phyloP scores from a whole-genome alignment of 2,888 invertebrate genomes.

The Sinelater perroti region DNA sequence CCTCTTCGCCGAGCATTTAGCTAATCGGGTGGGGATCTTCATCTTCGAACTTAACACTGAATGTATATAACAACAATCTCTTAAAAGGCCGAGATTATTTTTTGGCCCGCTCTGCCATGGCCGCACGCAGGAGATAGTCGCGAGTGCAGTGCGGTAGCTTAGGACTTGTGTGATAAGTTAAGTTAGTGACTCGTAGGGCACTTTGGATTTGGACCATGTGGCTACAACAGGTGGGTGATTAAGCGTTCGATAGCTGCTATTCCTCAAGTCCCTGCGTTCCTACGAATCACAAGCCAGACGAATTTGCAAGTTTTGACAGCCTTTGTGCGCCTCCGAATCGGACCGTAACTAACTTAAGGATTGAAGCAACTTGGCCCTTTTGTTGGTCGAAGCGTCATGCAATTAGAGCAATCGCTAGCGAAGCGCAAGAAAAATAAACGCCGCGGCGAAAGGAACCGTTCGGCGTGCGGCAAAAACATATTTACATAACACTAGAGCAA shows the following conservation, averaged over 20 bases:
- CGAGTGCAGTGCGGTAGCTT: conserved; percentile 32
- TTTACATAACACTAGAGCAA: conserved; percentile 5
- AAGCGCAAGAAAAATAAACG: too few species aligned
- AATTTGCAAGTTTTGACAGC: too few species aligned
- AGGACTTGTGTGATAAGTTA: conserved; percentile 40
- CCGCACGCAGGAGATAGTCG: conserved; percentile 36
- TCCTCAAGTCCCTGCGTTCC: conserved; percentile 11
- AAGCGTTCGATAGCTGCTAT: conserved; percentile 14
- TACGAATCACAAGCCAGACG: not conserved
- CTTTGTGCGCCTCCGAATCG: too few species aligned
- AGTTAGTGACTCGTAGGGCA: conserved; percentile 39
- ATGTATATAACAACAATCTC: conserved; percentile 48
- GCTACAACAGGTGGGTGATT: conserved; percentile 44
- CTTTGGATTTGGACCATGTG: conserved; percentile 41
- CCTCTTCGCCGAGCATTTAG: conserved; percentile 40
- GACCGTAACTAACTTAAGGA: too few species aligned
- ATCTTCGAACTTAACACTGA: conserved; percentile 42
- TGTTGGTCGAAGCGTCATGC: not conserved
- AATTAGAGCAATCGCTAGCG: too few species aligned
- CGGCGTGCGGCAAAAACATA: not conserved
- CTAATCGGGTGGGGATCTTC: conserved; percentile 42
- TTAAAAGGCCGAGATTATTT: conserved; percentile 45
- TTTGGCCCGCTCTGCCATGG: conserved; percentile 45
- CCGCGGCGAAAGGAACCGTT: too few species aligned
- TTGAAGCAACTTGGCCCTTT: conserved; percentile 8